Evolutionary conservation across 2,797 vertebrate genomes (phyloP), one percentile per base, ranked within the genome.

Genomic region (Valencia hispanica): DNA sequence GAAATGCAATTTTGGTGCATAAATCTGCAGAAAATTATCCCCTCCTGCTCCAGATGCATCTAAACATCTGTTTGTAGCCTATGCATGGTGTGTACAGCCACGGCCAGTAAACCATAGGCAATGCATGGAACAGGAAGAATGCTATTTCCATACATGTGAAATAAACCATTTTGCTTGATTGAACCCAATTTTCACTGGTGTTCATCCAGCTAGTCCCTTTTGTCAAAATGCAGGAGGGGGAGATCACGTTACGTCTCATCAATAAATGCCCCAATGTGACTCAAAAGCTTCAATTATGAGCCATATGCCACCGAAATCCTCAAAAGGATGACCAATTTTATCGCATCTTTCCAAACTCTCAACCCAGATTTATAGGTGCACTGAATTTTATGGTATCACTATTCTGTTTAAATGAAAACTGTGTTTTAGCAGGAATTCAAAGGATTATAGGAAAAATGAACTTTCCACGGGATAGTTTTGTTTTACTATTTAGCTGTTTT

Each of bases 361-460:
- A 80, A 78, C 6, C 7, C 39, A 69, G 72, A 86, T 88, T 84
- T 81, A 83, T 71, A 57, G 61, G 1, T 1, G 6, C 25, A 70
- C 55, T 17, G 57, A 51, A 72, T 77, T 85, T 76, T 70, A 70
- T 36, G 65, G 70, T 71, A 70, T 70, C 63, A 36, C 1, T 51
- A 76, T 68, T 47, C 18, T 30, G 55, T 74, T 83, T 43, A 41
- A 76, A 75, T 78, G 47, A 70, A 77, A 77, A 18, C 30, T 59
- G 25, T 17, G 9, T 20, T 41, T 65, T 45, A 30, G 20, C 20
- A 41, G 0, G 3, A 39, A 68, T 76, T 71, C 1, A 72, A 77
- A 79, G 11, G 47, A 51, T 39, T 10, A 15, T 27, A n/a, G 27
- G 41, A 34, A 39, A 72, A 59, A 41, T 27, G 70, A 20, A 3